A percentile compares a stretch with the other conserved stretches of the same genome.
Conservation (phyloP, 53 echinoderm and acorn worm species). For the Holothuria leucospilota region DNA sequence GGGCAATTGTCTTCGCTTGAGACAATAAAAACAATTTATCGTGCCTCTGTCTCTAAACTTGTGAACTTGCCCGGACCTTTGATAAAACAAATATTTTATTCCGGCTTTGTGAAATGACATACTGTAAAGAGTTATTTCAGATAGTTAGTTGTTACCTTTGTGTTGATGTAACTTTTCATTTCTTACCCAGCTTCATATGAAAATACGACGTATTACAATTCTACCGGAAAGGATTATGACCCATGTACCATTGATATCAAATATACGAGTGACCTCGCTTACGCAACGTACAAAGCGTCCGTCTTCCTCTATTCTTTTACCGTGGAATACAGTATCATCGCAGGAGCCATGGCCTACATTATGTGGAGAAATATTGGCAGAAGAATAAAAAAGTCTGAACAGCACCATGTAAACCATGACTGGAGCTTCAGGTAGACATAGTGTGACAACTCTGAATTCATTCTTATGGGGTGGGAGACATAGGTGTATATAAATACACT, state of each 20-base stretch:
- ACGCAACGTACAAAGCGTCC: slow-evolving; percentile 93
- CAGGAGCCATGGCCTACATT: slow-evolving; percentile 92
- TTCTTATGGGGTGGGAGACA: no score
- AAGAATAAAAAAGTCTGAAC: slow-evolving; percentile 69
- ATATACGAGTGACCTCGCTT: slow-evolving; percentile 80
- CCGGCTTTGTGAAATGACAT: no score
- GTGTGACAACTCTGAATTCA: neutral
- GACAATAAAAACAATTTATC: no score
- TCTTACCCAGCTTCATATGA: neutral
- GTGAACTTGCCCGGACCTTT: no score
- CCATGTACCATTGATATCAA: slow-evolving; percentile 67
- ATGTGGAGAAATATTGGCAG: slow-evolving; percentile 98
- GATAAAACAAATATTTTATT: no score
- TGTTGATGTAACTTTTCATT: neutral
- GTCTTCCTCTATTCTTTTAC: slow-evolving; percentile 95
- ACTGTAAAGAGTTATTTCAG: no score
- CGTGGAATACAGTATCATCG: slow-evolving; percentile 96
- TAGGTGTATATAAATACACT: no score
- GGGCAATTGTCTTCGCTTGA: no score
- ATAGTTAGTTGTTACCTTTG: neutral
- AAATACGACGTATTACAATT: slow-evolving; percentile 25
- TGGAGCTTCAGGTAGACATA: slow-evolving; percentile 59
- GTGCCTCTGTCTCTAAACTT: no score
- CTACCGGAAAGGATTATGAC: slow-evolving; percentile 33
- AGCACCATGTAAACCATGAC: slow-evolving; percentile 47